These are phyloP conservation scores for Microtus ochrogaster DNA, from an alignment of 2,113 vertebrate species.

Conservation along the genomic window DNA sequence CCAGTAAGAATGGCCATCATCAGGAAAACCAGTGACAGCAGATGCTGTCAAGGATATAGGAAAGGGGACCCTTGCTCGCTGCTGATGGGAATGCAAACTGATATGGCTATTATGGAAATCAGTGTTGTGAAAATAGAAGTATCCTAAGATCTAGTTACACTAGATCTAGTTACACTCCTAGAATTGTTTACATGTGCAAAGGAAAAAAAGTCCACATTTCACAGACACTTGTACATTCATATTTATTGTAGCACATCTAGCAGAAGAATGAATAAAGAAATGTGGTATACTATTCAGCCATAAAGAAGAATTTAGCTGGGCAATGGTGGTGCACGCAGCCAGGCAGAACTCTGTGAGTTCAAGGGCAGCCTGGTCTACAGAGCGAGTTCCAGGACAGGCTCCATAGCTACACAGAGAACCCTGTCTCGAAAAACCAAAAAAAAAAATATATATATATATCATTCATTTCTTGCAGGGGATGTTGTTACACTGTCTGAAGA, in stretches of 20 bases:
- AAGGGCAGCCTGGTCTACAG: too few species aligned
- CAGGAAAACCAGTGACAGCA: background rate
- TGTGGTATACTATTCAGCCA: background rate
- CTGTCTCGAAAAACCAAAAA: too few species aligned
- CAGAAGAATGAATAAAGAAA: background rate
- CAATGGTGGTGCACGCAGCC: too few species aligned
- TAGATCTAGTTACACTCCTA: background rate
- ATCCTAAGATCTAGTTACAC: background rate
- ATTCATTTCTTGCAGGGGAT: too few species aligned
- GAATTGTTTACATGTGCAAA: background rate
- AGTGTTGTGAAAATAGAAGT: background rate
- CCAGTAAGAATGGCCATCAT: background rate
- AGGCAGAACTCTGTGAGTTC: too few species aligned
- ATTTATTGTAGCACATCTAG: background rate
- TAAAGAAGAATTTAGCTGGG: background rate
- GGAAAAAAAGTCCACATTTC: background rate
- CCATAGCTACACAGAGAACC: too few species aligned
- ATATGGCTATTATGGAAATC: background rate
- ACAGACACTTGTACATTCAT: too few species aligned
- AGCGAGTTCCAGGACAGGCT: too few species aligned
- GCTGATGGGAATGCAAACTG: background rate
- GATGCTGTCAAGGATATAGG: background rate
- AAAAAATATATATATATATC: too few species aligned
- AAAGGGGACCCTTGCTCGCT: background rate
- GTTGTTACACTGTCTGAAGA: too few species aligned